phyloP scores from a whole-genome alignment of 2,797 vertebrate species.

The Halcyon chelicuti region DNA sequence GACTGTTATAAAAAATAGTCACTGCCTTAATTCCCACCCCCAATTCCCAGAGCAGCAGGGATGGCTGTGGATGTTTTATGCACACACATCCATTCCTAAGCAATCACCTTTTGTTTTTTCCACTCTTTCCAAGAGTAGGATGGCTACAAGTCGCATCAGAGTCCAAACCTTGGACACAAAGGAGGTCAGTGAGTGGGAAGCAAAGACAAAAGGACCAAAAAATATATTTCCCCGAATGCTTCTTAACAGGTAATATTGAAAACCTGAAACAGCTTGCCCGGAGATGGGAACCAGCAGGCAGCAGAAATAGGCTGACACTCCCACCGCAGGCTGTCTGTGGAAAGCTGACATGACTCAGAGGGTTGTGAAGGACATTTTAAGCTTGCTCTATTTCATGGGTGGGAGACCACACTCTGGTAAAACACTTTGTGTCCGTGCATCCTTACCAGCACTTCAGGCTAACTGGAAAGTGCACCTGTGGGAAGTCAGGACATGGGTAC shows the following conservation, averaged over 20 bases:
- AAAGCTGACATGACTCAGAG: background rate
- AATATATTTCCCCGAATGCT: background rate
- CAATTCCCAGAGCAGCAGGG: background rate
- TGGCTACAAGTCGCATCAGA: background rate
- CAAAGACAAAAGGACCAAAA: background rate
- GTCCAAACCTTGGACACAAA: background rate
- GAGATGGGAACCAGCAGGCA: background rate
- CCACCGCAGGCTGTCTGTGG: accelerated
- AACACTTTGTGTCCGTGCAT: accelerated
- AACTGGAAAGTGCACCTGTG: background rate
- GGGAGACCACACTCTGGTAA: background rate
- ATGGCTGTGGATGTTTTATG: background rate
- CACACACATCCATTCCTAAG: background rate
- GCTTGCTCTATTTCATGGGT: background rate
- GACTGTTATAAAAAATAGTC: background rate
- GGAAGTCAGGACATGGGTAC: background rate
- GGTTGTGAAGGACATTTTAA: background rate
- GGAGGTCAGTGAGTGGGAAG: background rate
- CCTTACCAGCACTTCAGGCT: background rate
- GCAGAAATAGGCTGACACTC: background rate
- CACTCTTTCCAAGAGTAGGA: background rate
- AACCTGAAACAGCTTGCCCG: background rate
- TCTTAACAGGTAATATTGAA: background rate
- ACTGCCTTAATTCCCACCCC: background rate
- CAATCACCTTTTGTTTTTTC: background rate